Evolutionary conservation across 2,113 vertebrate genomes (phyloP).

Genomic region (Drymodes brunneopygia): DNA sequence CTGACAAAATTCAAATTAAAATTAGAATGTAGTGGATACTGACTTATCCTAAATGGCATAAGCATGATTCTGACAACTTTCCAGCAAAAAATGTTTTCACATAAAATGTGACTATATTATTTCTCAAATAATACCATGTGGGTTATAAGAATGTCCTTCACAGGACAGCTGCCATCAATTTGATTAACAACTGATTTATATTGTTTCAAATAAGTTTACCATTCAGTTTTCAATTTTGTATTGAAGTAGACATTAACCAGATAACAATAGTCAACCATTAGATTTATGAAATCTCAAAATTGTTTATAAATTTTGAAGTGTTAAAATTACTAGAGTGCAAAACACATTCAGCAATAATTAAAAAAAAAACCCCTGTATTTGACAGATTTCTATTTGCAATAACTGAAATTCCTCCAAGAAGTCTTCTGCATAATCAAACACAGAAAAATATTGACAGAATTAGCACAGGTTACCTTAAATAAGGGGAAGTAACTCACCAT

Average conservation of each 20-base stretch:
- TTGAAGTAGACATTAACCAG: background rate
- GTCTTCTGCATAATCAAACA: background rate
- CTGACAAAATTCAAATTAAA: background rate
- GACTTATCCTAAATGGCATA: background rate
- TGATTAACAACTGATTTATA: background rate
- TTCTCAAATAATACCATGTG: background rate
- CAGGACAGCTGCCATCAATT: background rate
- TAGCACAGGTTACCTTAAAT: background rate
- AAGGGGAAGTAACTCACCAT: background rate
- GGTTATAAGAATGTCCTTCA: background rate
- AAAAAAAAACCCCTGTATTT: background rate
- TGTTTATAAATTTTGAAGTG: background rate
- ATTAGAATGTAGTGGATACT: background rate
- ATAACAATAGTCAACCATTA: background rate
- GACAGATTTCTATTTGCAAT: background rate
- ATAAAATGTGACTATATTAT: background rate
- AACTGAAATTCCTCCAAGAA: background rate
- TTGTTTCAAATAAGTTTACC: background rate
- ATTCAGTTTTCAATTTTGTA: background rate
- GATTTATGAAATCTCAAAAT: background rate
- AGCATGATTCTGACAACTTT: background rate
- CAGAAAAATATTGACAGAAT: background rate
- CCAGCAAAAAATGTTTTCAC: background rate
- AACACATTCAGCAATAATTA: background rate
- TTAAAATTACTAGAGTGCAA: background rate